A percentile compares a stretch with the other conserved stretches of the same genome.
These are phyloP conservation scores for Oncorhynchus gorbuscha DNA, from an alignment of 2,113 vertebrate species.

Conservation along the genomic window DNA sequence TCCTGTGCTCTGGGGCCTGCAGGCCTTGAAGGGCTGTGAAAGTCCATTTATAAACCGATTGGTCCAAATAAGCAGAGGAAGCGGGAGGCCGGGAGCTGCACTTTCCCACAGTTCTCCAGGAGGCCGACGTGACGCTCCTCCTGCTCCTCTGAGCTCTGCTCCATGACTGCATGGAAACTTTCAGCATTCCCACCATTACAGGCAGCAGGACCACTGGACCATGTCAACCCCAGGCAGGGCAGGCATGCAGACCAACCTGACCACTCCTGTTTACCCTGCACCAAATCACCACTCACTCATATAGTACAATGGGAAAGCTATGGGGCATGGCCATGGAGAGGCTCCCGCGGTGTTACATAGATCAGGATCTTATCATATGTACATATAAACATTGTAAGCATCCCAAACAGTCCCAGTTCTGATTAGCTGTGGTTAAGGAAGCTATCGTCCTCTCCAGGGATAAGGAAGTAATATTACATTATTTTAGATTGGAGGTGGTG, in stretches of 20 bases:
- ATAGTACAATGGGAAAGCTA: conserved; percentile 12
- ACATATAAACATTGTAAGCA: background rate
- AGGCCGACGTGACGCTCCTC: conserved; percentile 61
- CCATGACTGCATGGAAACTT: conserved; percentile 68
- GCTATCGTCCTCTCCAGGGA: background rate
- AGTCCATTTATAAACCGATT: conserved; percentile 71
- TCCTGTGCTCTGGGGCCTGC: conserved; percentile 27
- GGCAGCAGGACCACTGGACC: conserved; percentile 34
- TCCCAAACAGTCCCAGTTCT: background rate
- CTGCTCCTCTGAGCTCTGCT: conserved; percentile 32
- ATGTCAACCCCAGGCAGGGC: background rate
- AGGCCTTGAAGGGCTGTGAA: conserved; percentile 57
- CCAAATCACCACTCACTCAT: conserved; percentile 49
- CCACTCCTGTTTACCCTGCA: conserved; percentile 58
- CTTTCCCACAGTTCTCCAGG: conserved; percentile 75
- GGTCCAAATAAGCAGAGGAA: conserved; percentile 71
- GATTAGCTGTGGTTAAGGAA: background rate
- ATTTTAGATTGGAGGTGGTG: background rate
- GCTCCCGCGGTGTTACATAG: conserved; percentile 19
- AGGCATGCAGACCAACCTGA: conserved; percentile 52
- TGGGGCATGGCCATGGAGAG: conserved; percentile 17
- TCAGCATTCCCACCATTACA: conserved; percentile 59
- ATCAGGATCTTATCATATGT: conserved; percentile 1
- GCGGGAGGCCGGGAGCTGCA: conserved; percentile 61
- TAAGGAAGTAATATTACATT: too few species aligned